phyloP scores from a whole-genome alignment of 2,888 invertebrate genomes.

The Plusia festucae region DNA sequence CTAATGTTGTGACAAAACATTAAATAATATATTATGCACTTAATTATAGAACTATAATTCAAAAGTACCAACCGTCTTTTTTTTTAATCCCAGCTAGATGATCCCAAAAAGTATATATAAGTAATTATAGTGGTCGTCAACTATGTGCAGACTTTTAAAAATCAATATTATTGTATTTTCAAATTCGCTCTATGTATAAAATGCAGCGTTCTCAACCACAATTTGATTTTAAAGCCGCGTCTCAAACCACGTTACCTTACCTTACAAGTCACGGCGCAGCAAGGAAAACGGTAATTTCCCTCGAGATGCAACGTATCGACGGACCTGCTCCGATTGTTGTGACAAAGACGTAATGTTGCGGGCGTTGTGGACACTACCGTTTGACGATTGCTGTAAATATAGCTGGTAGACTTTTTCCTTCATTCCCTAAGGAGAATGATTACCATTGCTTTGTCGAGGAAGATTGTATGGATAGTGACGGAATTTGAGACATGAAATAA shows the following conservation, averaged over 20 bases:
- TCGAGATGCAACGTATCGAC: conserved; percentile 74
- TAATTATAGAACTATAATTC: no score
- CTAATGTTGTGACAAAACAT: no score
- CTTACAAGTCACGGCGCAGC: conserved; percentile 43
- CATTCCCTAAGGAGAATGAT: conserved; percentile 27
- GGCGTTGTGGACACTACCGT: conserved; percentile 41
- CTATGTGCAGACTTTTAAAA: no score
- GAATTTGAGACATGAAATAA: not conserved
- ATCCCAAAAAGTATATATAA: no score
- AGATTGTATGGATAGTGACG: conserved; percentile 29
- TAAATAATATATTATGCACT: no score
- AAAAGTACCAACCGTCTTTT: no score
- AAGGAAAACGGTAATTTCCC: conserved; percentile 78
- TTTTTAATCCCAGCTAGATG: no score
- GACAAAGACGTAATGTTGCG: conserved; percentile 47
- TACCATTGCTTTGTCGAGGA: conserved; percentile 36
- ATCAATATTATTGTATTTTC: no score
- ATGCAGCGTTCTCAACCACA: conserved; percentile 61
- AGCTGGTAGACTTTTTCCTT: conserved; percentile 37
- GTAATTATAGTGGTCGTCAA: no score
- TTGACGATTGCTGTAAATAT: conserved; percentile 53
- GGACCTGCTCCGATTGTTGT: conserved; percentile 67
- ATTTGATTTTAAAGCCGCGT: conserved; percentile 68
- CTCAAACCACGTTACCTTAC: conserved; percentile 65
- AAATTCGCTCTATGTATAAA: conserved; percentile 43